phyloP scores from a whole-genome alignment of 2,797 vertebrate genomes.

The Leontocebus nigricollis region DNA sequence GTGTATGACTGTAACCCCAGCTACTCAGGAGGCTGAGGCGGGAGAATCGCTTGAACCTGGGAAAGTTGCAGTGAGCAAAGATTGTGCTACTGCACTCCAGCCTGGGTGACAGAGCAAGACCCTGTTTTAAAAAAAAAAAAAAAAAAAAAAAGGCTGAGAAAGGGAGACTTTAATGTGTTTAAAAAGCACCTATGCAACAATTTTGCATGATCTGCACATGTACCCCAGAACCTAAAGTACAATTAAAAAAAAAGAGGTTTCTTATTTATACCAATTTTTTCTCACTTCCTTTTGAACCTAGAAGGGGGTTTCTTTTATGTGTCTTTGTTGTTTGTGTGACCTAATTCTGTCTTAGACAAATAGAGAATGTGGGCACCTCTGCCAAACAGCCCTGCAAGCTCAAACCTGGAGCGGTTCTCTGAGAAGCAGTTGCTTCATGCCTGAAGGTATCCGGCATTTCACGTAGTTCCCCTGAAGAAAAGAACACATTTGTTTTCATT shows the following conservation, averaged over 20 bases:
- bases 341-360: slow-evolving; percentile 9
- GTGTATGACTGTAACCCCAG: no score
- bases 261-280: background rate
- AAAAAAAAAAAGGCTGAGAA: background rate
- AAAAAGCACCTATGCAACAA: no score
- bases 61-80: background rate
- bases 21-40: no score
- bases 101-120: background rate
- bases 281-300: background rate
- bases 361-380: background rate
- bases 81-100: background rate
- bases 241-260: background rate
- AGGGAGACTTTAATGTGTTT: background rate
- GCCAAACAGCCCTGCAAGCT: background rate
- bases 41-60: no score
- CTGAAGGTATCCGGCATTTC: background rate
- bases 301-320: background rate
- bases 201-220: no score
- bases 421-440: background rate
- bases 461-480: background rate
- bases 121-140: no score
- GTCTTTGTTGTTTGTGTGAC: background rate
- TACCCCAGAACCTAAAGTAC: no score
- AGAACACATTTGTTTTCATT: background rate
- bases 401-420: background rate